Evolutionary conservation across 2,113 vertebrate species (phyloP).

Genomic region (Grammomys surdaster): DNA sequence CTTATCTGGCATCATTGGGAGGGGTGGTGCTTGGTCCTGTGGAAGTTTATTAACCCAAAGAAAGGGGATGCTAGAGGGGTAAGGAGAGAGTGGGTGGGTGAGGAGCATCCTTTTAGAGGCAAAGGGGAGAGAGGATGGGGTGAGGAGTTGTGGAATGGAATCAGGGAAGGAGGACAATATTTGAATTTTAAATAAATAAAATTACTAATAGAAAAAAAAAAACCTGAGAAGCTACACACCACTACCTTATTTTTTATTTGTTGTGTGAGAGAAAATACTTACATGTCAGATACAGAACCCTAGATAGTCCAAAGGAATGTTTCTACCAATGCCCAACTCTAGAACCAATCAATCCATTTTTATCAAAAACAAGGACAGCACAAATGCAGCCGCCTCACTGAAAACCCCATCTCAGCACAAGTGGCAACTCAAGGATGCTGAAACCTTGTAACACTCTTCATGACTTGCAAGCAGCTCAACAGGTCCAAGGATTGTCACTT

Average conservation of each 20-base stretch:
- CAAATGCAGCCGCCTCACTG: neutral
- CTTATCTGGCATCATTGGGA: too few species aligned
- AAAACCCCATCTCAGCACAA: neutral
- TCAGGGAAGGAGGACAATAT: too few species aligned
- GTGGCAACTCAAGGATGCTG: neutral
- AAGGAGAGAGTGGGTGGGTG: too few species aligned
- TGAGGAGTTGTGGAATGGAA: too few species aligned
- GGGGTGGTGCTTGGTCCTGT: too few species aligned
- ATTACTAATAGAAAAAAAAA: neutral
- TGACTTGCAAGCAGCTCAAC: neutral
- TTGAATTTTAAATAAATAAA: too few species aligned
- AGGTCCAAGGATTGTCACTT: neutral
- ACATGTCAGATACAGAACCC: neutral
- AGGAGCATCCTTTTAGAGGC: too few species aligned
- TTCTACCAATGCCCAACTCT: neutral
- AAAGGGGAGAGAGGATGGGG: too few species aligned
- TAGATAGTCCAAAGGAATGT: neutral
- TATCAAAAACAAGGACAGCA: neutral
- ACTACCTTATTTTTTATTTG: neutral
- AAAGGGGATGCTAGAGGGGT: too few species aligned
- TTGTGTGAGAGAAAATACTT: neutral
- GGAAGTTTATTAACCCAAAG: too few species aligned
- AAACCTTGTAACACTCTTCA: neutral
- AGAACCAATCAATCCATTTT: too few species aligned
- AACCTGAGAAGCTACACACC: neutral